Evolutionary conservation across 1,140 invertebrate species (phyloP).

Genomic region (Trichogramma pretiosum): DNA sequence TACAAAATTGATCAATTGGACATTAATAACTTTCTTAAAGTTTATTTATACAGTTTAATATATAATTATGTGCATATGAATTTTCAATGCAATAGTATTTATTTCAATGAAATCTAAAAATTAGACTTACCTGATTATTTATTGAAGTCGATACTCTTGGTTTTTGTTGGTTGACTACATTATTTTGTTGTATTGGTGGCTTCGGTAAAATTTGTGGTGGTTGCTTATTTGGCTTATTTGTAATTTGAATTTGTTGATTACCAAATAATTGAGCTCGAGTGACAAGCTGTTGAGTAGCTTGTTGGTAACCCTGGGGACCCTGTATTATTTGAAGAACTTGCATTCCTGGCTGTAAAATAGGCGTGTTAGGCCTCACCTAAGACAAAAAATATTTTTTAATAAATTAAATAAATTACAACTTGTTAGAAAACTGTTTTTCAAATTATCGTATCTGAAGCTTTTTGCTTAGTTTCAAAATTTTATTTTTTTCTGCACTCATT

Average conservation of each 20-base stretch:
- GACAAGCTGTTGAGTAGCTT: slow-evolving; percentile 35
- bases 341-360: slow-evolving; percentile 43
- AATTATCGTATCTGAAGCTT: too few relatives aligned
- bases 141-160: slow-evolving; percentile 40
- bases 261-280: slow-evolving; percentile 40
- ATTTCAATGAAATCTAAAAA: not conserved
- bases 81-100: too few relatives aligned
- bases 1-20: not conserved
- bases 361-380: slow-evolving; percentile 41
- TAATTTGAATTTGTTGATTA: slow-evolving; percentile 42
- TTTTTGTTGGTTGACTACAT: slow-evolving; percentile 34
- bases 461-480: too few relatives aligned
- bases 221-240: slow-evolving; percentile 38
- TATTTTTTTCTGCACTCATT: too few relatives aligned
- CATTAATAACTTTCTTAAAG: not conserved
- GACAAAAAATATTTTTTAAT: slow-evolving; percentile 13
- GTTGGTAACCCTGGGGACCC: slow-evolving; percentile 38
- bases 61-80: not conserved
- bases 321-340: slow-evolving; percentile 45
- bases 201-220: slow-evolving; percentile 44
- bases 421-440: too few relatives aligned
- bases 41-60: not conserved
- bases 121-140: slow-evolving; percentile 37
- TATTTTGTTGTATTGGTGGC: slow-evolving; percentile 37
- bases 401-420: too few relatives aligned